phyloP scores from a whole-genome alignment of 2,113 vertebrate genomes.

The Manacus vitellinus region DNA sequence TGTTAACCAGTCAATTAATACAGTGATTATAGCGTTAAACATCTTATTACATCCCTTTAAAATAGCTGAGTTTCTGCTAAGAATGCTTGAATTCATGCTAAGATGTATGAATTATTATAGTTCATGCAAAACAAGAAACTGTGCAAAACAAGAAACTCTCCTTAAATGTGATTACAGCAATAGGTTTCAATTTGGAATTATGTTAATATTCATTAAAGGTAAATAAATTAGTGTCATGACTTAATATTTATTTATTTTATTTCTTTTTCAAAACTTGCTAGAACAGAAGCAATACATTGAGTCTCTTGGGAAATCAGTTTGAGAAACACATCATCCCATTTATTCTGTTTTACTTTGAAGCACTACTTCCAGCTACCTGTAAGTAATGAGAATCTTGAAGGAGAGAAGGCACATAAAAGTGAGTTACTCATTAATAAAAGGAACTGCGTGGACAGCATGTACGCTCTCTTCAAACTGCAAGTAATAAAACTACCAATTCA shows the following conservation, averaged over 20 bases:
- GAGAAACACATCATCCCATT: background rate
- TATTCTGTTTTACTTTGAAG: background rate
- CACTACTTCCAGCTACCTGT: background rate
- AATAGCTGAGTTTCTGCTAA: background rate
- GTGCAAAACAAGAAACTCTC: background rate
- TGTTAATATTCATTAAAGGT: background rate
- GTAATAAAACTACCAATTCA: background rate
- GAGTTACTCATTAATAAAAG: background rate
- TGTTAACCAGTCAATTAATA: conserved; percentile 3
- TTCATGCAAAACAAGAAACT: background rate
- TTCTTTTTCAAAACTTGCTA: background rate
- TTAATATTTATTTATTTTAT: background rate
- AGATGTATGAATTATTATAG: background rate
- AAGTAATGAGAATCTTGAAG: background rate
- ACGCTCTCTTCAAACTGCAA: background rate
- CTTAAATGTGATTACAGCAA: background rate
- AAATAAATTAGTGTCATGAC: background rate
- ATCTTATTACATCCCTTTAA: background rate
- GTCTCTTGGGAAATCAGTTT: background rate
- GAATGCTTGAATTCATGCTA: background rate
- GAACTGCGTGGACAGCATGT: background rate
- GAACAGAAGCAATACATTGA: background rate
- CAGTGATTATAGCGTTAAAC: background rate
- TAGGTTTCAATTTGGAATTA: background rate
- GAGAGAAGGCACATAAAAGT: background rate